These are phyloP conservation scores for Cotesia chilonis DNA, from an alignment of 1,140 invertebrate species.

Conservation along the genomic window DNA sequence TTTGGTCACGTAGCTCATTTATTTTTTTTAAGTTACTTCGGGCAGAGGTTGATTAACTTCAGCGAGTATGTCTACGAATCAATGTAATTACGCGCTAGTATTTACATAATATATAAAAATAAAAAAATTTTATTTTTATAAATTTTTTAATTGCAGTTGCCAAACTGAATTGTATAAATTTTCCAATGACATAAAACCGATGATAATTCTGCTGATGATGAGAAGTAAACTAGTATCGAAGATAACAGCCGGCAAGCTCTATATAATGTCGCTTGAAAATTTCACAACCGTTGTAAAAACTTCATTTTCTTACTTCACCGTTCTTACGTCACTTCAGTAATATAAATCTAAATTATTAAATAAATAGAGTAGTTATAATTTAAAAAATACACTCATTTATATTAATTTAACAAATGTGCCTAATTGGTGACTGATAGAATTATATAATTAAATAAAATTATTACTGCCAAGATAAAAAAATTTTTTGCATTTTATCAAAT, in stretches of 20 bases:
- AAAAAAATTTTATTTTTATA: too few species aligned
- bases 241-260: slow-evolving; percentile 15
- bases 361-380: not conserved
- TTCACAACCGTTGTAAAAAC: too few species aligned
- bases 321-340: too few species aligned
- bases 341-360: not conserved
- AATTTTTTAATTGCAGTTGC: not conserved
- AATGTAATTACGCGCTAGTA: slow-evolving; percentile 2
- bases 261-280: not conserved
- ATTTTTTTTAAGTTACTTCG: slow-evolving; percentile 28
- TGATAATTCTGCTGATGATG: slow-evolving; percentile 14
- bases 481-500: too few species aligned
- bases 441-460: too few species aligned
- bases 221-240: not conserved
- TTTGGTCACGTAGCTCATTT: slow-evolving; percentile 15
- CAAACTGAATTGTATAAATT: not conserved
- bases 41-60: slow-evolving; percentile 31
- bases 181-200: not conserved
- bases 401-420: too few species aligned
- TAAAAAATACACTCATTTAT: too few species aligned
- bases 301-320: too few species aligned
- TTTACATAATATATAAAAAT: too few species aligned
- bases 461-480: too few species aligned
- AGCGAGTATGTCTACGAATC: slow-evolving; percentile 3
- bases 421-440: too few species aligned